phyloP scores from a whole-genome alignment of 2,888 invertebrate genomes.

The Macrosoma leucophasiata region DNA sequence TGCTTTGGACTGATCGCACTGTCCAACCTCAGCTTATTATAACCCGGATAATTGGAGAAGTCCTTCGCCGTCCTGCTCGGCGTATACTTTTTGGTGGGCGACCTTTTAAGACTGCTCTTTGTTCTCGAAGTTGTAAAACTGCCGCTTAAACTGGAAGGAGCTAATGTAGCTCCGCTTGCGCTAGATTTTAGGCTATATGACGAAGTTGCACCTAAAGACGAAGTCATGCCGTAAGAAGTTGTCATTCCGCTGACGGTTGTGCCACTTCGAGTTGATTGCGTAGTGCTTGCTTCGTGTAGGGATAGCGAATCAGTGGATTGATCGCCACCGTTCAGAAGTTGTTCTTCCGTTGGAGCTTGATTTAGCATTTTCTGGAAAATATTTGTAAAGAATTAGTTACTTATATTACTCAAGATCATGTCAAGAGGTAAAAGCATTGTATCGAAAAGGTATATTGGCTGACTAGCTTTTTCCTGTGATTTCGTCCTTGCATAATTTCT shows the following conservation, averaged over 20 bases:
- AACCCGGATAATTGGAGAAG: constrained; percentile 52
- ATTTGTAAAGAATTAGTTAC: too few species aligned
- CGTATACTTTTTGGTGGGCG: constrained; percentile 59
- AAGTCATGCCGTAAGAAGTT: constrained; percentile 54
- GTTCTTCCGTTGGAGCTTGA: constrained; percentile 64
- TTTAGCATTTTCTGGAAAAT: constrained; percentile 59
- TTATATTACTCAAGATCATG: too few species aligned
- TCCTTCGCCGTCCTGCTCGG: constrained; percentile 51
- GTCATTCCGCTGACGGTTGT: constrained; percentile 47
- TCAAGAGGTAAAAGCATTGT: too few species aligned
- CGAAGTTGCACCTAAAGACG: constrained; percentile 58
- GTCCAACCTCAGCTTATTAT: constrained; percentile 66
- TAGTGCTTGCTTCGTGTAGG: constrained; percentile 48
- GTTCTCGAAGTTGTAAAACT: constrained; percentile 58
- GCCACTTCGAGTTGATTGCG: constrained; percentile 53
- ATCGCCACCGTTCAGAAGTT: constrained; percentile 46
- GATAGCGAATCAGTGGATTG: constrained; percentile 47
- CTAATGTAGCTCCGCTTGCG: constrained; percentile 55
- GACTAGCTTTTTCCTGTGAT: too few species aligned
- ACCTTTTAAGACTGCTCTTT: constrained; percentile 62
- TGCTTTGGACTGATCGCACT: constrained; percentile 70
- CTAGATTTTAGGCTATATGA: constrained; percentile 62
- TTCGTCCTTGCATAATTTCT: too few species aligned
- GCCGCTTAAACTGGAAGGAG: constrained; percentile 59
- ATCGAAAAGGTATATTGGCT: too few species aligned